A percentile compares a stretch with the other conserved stretches of the same genome.
Evolutionary conservation across 2,888 invertebrate genomes (phyloP).

Genomic region (Eucera pruinosa): DNA sequence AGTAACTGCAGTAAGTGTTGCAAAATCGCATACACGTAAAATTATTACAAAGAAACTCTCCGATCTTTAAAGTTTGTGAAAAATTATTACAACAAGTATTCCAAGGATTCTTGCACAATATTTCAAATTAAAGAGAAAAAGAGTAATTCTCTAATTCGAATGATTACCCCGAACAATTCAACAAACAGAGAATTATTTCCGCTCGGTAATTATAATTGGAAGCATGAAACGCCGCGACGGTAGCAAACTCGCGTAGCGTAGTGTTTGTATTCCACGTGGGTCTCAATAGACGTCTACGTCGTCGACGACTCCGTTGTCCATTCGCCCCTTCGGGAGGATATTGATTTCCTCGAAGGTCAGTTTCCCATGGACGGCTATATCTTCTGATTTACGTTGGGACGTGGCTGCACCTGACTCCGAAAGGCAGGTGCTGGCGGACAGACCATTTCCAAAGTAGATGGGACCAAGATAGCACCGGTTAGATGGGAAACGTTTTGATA

Average conservation of each 20-base stretch:
- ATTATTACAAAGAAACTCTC: too few species aligned
- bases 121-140: neutral
- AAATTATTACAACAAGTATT: too few species aligned
- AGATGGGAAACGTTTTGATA: conserved; percentile 36
- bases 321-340: conserved; percentile 65
- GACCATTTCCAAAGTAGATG: conserved; percentile 38
- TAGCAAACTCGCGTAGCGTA: neutral
- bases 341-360: conserved; percentile 77
- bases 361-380: conserved; percentile 58
- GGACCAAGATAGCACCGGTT: conserved; percentile 29
- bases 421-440: conserved; percentile 51
- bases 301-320: conserved; percentile 36
- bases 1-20: too few species aligned
- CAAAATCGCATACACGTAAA: too few species aligned
- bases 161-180: neutral
- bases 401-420: conserved; percentile 61
- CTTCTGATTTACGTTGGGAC: conserved; percentile 60
- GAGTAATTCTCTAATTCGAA: neutral
- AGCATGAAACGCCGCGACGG: neutral
- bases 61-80: too few species aligned
- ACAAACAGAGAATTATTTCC: neutral
- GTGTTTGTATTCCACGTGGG: conserved; percentile 14
- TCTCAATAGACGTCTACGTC: conserved; percentile 24
- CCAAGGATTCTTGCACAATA: neutral
- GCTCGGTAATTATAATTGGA: neutral